A percentile compares a stretch with the other conserved stretches of the same genome.
Conservation (phyloP, 2,113 vertebrate genomes). For the Stigmatopora argus region DNA sequence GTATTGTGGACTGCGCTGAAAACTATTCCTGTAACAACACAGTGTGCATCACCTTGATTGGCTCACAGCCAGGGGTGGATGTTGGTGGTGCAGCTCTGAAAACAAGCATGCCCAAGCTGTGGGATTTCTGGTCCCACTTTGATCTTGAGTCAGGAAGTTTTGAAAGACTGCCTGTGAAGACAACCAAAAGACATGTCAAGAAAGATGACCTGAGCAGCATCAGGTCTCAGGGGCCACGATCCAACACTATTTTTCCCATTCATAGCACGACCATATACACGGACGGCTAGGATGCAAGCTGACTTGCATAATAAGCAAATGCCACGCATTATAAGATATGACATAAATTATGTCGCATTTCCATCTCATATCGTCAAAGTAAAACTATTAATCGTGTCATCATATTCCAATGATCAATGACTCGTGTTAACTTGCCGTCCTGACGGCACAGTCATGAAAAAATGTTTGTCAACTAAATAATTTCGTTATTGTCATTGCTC, state of each 20-base stretch:
- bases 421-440: too few relatives aligned
- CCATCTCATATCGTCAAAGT: too few relatives aligned
- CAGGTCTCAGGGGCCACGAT: constrained; percentile 10
- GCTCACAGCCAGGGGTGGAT: constrained; percentile 26
- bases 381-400: too few relatives aligned
- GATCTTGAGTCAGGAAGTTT: constrained; percentile 49
- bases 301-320: too few relatives aligned
- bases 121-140: constrained; percentile 37
- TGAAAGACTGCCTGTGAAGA: constrained; percentile 23
- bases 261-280: constrained; percentile 8
- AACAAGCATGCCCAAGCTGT: constrained; percentile 31
- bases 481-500: too few relatives aligned
- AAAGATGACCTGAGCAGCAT: constrained; percentile 30
- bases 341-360: too few relatives aligned
- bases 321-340: too few relatives aligned
- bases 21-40: constrained; percentile 10
- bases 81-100: constrained; percentile 29
- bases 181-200: constrained; percentile 35
- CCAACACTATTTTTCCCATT: constrained; percentile 4
- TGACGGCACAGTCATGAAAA: too few relatives aligned
- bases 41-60: constrained; percentile 40
- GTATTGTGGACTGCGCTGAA: constrained; percentile 8
- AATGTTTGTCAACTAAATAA: too few relatives aligned
- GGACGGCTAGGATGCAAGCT: not conserved
- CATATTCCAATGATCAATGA: too few relatives aligned